Evolutionary conservation across 2,888 invertebrate genomes (phyloP).

Genomic region (Chrysolina oricalcia): DNA sequence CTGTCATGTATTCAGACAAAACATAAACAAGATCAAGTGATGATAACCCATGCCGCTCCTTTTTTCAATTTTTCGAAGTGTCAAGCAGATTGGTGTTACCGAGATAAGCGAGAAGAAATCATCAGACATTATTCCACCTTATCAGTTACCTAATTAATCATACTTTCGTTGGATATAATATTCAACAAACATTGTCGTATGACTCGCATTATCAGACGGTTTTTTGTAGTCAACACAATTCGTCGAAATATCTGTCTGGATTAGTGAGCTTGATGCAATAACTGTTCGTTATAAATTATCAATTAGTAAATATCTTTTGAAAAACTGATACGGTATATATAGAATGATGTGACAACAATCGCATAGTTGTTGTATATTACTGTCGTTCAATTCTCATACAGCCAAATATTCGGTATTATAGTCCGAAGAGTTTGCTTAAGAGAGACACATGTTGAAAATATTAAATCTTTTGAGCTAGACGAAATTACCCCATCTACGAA

Average conservation of each 20-base stretch:
- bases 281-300: slow-evolving; percentile 3
- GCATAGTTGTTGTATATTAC: no score
- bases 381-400: no score
- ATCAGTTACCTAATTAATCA: slow-evolving; percentile 10
- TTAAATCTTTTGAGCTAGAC: no score
- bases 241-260: not conserved
- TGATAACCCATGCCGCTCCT: not conserved
- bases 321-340: not conserved
- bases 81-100: not conserved
- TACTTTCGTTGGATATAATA: not conserved
- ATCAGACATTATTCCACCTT: not conserved
- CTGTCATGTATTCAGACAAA: not conserved
- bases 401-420: no score
- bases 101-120: not conserved
- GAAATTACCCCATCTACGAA: no score
- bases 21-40: no score
- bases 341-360: no score
- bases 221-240: not conserved
- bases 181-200: not conserved
- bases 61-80: not conserved
- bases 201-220: not conserved
- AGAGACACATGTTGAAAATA: no score
- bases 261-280: not conserved
- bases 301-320: not conserved
- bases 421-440: no score